Percentiles rank a stretch among this genome's conserved stretches.
phyloP scores from a whole-genome alignment of 2,113 vertebrate genomes.

The Pachycephala philippinensis region DNA sequence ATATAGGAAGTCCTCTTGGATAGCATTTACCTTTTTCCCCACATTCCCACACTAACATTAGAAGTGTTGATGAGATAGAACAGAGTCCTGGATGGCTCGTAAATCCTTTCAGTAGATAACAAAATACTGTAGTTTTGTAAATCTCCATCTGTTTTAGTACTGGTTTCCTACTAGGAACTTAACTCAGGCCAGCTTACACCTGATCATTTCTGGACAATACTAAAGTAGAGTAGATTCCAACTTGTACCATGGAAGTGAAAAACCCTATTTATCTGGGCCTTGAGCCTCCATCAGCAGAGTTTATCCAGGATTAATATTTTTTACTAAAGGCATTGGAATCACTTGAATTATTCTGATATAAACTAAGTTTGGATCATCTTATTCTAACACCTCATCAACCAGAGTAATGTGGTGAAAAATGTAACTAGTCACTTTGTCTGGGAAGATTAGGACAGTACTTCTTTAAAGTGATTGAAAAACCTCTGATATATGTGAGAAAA shows the following conservation, averaged over 20 bases:
- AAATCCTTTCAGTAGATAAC: neutral
- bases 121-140: neutral
- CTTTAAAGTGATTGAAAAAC: neutral
- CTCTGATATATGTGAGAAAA: neutral
- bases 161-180: neutral
- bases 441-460: neutral
- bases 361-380: neutral
- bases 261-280: neutral
- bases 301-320: neutral
- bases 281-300: neutral
- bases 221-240: neutral
- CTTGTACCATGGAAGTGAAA: neutral
- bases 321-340: neutral
- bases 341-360: constrained; percentile 17
- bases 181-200: neutral
- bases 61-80: neutral
- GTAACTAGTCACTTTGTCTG: neutral
- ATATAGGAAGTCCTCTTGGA: neutral
- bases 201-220: neutral
- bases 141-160: neutral
- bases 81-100: neutral
- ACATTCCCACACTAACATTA: neutral
- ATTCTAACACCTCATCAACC: neutral
- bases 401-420: neutral
- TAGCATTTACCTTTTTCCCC: neutral